phyloP scores from a whole-genome alignment of 2,797 vertebrate genomes.

The Cossypha caffra region DNA sequence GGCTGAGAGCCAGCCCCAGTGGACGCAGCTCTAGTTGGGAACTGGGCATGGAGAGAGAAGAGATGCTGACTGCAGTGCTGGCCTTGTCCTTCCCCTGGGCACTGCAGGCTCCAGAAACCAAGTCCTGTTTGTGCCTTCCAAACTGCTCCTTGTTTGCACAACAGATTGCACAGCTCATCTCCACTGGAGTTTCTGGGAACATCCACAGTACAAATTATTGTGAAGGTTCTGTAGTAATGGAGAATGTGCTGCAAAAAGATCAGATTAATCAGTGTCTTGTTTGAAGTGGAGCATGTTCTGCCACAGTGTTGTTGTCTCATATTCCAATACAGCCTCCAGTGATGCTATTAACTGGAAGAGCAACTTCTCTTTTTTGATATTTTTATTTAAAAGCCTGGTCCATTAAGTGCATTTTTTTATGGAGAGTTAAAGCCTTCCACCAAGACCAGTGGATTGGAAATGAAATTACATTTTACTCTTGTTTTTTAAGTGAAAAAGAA shows the following conservation, averaged over 20 bases:
- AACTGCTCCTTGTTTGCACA: neutral
- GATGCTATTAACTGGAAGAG: conserved; percentile 17
- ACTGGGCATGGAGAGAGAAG: neutral
- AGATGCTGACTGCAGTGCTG: neutral
- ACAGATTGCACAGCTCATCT: neutral
- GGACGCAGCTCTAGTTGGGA: neutral
- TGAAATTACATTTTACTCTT: neutral
- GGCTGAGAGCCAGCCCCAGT: neutral
- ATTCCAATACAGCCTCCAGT: conserved; percentile 3
- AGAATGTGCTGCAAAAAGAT: neutral
- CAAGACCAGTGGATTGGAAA: conserved; percentile 9
- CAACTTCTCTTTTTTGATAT: neutral
- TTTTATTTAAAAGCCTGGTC: conserved; percentile 13
- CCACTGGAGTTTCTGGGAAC: conserved; percentile 6
- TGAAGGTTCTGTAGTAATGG: neutral
- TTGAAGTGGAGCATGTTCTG: conserved; percentile 4
- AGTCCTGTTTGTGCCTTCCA: neutral
- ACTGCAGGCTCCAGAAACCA: neutral
- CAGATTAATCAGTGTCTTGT: neutral
- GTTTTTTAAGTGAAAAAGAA: neutral
- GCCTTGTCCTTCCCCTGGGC: neutral
- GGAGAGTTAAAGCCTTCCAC: conserved; percentile 10
- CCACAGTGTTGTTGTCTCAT: neutral
- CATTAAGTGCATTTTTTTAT: neutral
- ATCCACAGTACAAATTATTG: neutral